These are phyloP conservation scores for Carcharodon carcharias DNA, from an alignment of 2,797 vertebrate species.

Conservation along the genomic window DNA sequence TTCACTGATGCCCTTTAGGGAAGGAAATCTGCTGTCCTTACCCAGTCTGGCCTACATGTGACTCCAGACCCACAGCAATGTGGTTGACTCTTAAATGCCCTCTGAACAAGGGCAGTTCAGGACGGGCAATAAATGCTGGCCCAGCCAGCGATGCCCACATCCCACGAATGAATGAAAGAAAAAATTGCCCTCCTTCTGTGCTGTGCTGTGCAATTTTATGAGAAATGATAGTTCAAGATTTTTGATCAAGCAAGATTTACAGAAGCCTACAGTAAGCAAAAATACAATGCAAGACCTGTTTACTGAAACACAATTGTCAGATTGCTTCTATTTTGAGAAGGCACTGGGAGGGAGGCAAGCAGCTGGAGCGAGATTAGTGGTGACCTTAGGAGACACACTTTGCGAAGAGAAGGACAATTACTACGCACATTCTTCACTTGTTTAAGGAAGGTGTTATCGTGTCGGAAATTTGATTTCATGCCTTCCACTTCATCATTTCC, in stretches of 20 bases:
- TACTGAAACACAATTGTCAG: background rate
- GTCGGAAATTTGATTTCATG: slow-evolving; percentile 38
- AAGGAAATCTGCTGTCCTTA: too few relatives aligned
- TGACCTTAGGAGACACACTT: background rate
- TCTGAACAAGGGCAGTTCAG: too few relatives aligned
- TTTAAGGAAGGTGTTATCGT: background rate
- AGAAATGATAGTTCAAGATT: background rate
- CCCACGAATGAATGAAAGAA: too few relatives aligned
- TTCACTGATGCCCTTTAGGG: too few relatives aligned
- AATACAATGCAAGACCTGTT: background rate
- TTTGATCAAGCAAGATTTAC: background rate
- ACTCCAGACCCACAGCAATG: too few relatives aligned
- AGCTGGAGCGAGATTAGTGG: background rate
- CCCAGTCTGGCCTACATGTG: too few relatives aligned
- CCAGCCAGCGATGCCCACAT: too few relatives aligned
- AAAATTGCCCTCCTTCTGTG: background rate
- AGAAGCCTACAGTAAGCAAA: background rate
- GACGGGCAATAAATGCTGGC: too few relatives aligned
- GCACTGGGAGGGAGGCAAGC: background rate
- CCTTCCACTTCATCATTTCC: background rate
- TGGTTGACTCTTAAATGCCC: too few relatives aligned
- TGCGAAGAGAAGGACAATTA: background rate
- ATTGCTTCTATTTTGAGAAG: background rate
- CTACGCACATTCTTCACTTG: background rate
- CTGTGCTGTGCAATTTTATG: background rate